Evolutionary conservation across 1,140 invertebrate genomes (phyloP).

Genomic region (Limonius californicus): DNA sequence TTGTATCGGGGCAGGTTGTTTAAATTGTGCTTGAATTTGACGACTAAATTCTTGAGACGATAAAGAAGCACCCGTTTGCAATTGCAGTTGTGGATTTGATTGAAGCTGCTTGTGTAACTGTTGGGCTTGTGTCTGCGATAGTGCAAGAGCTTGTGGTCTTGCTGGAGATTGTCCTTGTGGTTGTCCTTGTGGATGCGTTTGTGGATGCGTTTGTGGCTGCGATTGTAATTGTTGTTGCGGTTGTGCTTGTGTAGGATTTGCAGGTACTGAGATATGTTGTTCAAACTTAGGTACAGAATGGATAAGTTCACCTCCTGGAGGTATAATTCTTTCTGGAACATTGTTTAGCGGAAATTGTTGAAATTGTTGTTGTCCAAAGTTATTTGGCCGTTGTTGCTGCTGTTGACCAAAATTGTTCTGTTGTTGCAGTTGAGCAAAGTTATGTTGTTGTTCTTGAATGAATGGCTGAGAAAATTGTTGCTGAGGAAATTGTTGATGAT

Average conservation of each 20-base stretch:
- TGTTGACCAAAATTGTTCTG: constrained; percentile 36
- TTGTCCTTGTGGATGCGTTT: constrained; percentile 14
- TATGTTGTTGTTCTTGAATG: constrained; percentile 38
- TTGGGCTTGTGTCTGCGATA: constrained; percentile 23
- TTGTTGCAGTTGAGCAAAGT: constrained; percentile 29
- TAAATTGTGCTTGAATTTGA: constrained; percentile 33
- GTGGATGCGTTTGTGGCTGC: neutral
- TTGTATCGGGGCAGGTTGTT: constrained; percentile 18
- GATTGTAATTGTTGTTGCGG: too few relatives aligned
- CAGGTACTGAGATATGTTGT: constrained; percentile 62
- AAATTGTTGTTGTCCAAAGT: constrained; percentile 17
- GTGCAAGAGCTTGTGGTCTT: too few relatives aligned
- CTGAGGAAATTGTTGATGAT: constrained; percentile 38
- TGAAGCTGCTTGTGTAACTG: constrained; percentile 2
- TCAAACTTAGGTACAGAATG: constrained; percentile 70
- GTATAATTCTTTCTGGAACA: constrained; percentile 45
- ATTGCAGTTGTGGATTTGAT: constrained; percentile 16
- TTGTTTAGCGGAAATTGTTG: neutral
- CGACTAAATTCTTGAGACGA: constrained; percentile 10
- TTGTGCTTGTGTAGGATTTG: constrained; percentile 28
- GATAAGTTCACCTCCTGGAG: constrained; percentile 63
- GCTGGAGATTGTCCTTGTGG: constrained; percentile 9
- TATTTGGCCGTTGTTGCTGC: constrained; percentile 29
- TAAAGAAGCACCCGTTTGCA: constrained; percentile 16
- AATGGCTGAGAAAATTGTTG: constrained; percentile 41